Conservation (phyloP, 2,888 invertebrate species). For the Drosophila dives region DNA sequence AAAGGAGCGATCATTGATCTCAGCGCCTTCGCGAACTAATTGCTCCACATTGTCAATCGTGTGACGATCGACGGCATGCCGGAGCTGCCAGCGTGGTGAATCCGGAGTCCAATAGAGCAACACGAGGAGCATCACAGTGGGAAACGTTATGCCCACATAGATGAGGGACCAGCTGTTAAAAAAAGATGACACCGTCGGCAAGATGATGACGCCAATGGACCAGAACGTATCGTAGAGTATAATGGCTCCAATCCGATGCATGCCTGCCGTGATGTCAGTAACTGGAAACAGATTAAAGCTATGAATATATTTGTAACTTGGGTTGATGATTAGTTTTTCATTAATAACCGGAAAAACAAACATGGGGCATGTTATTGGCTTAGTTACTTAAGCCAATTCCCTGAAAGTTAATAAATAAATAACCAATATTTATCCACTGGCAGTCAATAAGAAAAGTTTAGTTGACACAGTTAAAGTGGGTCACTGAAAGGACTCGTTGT, state of each 20-base stretch:
- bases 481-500: not conserved
- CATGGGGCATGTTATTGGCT: not conserved
- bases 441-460: not conserved
- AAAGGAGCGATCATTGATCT: slow-evolving; percentile 82
- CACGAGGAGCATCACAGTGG: slow-evolving; percentile 83
- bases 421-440: not conserved
- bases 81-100: slow-evolving; percentile 85
- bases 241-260: slow-evolving; percentile 82
- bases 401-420: not conserved
- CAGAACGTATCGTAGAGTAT: slow-evolving; percentile 85
- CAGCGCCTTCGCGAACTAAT: slow-evolving; percentile 82
- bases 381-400: not conserved
- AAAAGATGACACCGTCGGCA: slow-evolving; percentile 84
- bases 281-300: slow-evolving; percentile 65
- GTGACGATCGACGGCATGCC: slow-evolving; percentile 75
- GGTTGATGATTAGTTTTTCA: not conserved
- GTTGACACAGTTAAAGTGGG: not conserved
- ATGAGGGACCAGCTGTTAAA: slow-evolving; percentile 84
- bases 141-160: slow-evolving; percentile 85
- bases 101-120: slow-evolving; percentile 85
- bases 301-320: too few relatives aligned
- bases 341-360: not conserved
- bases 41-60: slow-evolving; percentile 81
- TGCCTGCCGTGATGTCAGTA: slow-evolving; percentile 84
- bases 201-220: slow-evolving; percentile 85